Evolutionary conservation across 2,113 vertebrate genomes (phyloP), one percentile per base, ranked within the genome.

Genomic region (Sturnus vulgaris): DNA sequence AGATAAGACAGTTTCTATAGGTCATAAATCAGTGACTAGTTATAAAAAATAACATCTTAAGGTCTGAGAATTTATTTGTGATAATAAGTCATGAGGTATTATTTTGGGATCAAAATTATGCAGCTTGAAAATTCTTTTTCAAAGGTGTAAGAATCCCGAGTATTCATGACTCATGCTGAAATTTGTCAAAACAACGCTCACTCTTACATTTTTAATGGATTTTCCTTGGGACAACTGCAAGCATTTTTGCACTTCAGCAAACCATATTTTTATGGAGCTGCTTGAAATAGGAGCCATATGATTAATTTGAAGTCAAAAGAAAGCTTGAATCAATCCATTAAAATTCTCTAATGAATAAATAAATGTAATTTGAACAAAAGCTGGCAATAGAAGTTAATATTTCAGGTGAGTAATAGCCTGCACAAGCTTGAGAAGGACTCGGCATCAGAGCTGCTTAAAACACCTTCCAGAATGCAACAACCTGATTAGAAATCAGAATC

Each of bases 91-190:
- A 86, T 28, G 40, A 83, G 46, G 11, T 18, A 63, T 55, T 92
- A 90, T 93, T 94, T 93, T 72, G n/a, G 76, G 55, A 95, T 80
- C 40, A 79, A 83, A 94, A 95, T 93, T 90, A 90, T 86, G 76
- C 80, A 90, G 76, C 76, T 88, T 5, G 5, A 95, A 94, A 87
- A 79, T 82, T 82, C 53, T 30, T 80, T 7, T 86, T 95, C 71
- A 73, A 78, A 93, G 64, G 73, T 84, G 73, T 88, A 92, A 92
- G 82, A 88, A 95, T 86, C 49, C 49, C 23, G 40, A 82, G 24
- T 53, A 69, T 95, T 88, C 21, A 2, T 90, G 86, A 88, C 57
- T 90, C 76, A 60, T 69, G 55, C 31, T 86, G 71, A 80, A 92
- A 86, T 88, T 77, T 95, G 82, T 88, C 71, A 88, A 93, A 94